Percentiles rank a stretch among this genome's conserved stretches.
phyloP scores from a whole-genome alignment of 2,797 vertebrate species.

The Girardinus metallicus region DNA sequence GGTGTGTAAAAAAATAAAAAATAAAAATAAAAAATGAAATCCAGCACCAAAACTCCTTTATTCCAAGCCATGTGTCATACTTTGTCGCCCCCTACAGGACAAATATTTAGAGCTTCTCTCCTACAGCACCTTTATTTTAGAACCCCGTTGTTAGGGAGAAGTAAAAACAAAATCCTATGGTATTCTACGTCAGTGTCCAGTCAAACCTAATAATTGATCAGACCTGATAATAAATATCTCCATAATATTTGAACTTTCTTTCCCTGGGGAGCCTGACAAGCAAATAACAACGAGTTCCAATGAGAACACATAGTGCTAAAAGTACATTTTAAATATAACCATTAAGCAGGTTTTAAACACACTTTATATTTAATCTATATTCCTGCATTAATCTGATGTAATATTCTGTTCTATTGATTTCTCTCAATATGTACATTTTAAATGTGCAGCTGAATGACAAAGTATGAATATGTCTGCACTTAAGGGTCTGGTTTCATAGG shows the following conservation, averaged over 20 bases:
- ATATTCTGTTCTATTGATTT: background rate
- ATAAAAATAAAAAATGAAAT: background rate
- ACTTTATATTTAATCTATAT: background rate
- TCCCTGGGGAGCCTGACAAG: background rate
- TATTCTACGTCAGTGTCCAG: background rate
- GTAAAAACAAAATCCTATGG: background rate
- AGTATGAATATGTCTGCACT: background rate
- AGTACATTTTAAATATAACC: background rate
- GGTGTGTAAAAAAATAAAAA: background rate
- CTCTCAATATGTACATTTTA: no score
- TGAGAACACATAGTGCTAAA: background rate
- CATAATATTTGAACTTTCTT: background rate
- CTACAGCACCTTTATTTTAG: background rate
- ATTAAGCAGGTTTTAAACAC: background rate
- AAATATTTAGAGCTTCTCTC: background rate
- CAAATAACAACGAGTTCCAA: background rate
- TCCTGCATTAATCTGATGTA: background rate
- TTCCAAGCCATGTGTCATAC: constrained; percentile 26
- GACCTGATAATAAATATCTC: background rate
- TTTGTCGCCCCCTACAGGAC: constrained; percentile 68
- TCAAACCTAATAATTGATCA: background rate
- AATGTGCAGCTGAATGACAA: no score
- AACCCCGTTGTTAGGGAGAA: background rate
- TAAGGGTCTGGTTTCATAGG: background rate
- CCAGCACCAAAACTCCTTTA: background rate